Conservation (phyloP, 1,140 invertebrate species). For the Drosophila repleta region DNA sequence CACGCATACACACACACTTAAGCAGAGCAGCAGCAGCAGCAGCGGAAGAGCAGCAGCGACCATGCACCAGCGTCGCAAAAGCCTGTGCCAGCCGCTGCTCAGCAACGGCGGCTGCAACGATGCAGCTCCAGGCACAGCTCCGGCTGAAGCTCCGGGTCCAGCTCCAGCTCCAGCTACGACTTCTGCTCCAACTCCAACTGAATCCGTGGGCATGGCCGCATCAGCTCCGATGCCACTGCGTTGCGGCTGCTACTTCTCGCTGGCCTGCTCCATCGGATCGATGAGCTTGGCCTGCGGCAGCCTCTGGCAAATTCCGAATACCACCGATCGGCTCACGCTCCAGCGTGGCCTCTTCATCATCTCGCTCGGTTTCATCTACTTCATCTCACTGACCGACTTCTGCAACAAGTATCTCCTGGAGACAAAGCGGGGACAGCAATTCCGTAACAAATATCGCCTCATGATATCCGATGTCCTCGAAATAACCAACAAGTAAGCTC, state of each 20-base stretch:
- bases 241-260: slow-evolving; percentile 76
- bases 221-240: slow-evolving; percentile 21
- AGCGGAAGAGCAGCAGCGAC: neutral
- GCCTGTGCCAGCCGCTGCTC: slow-evolving; percentile 29
- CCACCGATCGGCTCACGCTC: slow-evolving; percentile 85
- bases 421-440: slow-evolving; percentile 85
- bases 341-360: slow-evolving; percentile 86
- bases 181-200: neutral
- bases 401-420: slow-evolving; percentile 86
- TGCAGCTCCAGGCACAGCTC: neutral
- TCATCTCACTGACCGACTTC: slow-evolving; percentile 86
- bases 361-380: slow-evolving; percentile 87
- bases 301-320: slow-evolving; percentile 77
- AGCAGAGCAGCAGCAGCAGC: neutral
- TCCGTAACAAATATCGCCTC: slow-evolving; percentile 86
- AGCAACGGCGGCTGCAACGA: slow-evolving; percentile 25
- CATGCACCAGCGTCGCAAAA: slow-evolving; percentile 37
- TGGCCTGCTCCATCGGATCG: slow-evolving; percentile 82
- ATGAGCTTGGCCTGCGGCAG: slow-evolving; percentile 82
- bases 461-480: slow-evolving; percentile 87
- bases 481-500: slow-evolving; percentile 89
- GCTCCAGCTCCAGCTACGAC: neutral
- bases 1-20: no score
- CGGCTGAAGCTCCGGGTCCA: neutral
- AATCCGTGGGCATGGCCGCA: neutral